Base-by-base conservation (phyloP, 2,888 invertebrate genomes). In the Eupithecia subumbrata region DNA sequence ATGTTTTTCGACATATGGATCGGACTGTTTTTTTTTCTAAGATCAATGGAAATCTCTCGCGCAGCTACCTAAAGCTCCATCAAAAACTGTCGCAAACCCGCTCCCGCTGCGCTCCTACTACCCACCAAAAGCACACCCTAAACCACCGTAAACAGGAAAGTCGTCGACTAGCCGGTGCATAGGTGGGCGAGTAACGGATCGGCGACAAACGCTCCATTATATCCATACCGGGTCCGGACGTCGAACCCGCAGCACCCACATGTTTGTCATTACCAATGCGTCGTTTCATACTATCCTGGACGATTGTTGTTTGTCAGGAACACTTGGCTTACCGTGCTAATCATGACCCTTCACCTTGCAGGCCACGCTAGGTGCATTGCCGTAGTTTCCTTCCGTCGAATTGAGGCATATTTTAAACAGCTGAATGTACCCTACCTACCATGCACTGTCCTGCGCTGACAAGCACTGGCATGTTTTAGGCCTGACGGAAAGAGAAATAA, bases 171-270 rank as follows among this genome's bases (percentile, higher is more conserved):
- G 80, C 77, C 77, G 75, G 76, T 78, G 71, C 77, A 68, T 78
- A 83, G 83, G 91, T 91, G 89, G 91, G 90, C 90, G 91, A 79
- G 82, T 88, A 87, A 87, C 86, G 87, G 84, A 83, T 84, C 85
- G 85, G 80, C 88, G 88, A 91, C 90, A 91, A 89, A 89, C 89
- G 87, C 85, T 81, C 89, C 89, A 91, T 91, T 91, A 91, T 91
- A 87, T 86, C 88, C 88, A 87, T 87, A 89, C 84, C 76, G 76
- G 84, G 78, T 80, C 82, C 81, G 92, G 92, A 84, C 92, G 82
- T 88, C 92, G 92, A 92, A 92, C 92, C 84, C 89, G 88, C 91
- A 85, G 88, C 91, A 85, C 92, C 93, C 93, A 92, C 92, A 88
- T 90, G 89, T 80, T 82, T 78, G 84, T 84, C 84, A 83, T 87